Percentiles rank a stretch among this genome's conserved stretches.
phyloP scores from a whole-genome alignment of 2,113 vertebrate genomes.

The Phylloscopus whistleri region DNA sequence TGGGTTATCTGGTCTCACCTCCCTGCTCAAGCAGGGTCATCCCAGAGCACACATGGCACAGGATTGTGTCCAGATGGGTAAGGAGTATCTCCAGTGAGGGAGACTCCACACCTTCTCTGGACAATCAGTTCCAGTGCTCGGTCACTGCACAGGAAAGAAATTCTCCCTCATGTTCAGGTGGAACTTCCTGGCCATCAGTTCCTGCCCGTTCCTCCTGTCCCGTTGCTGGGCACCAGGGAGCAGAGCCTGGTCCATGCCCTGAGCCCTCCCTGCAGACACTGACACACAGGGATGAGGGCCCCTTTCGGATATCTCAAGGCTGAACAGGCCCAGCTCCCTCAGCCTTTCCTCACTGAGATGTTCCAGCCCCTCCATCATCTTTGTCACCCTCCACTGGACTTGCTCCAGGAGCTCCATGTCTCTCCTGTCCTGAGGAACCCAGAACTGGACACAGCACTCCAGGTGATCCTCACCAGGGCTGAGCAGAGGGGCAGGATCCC shows the following conservation, averaged over 20 bases:
- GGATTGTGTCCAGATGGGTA: rapidly evolving
- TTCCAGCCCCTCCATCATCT: background rate
- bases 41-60: background rate
- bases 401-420: too few relatives aligned
- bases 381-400: background rate
- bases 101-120: rapidly evolving
- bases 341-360: background rate
- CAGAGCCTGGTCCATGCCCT: background rate
- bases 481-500: background rate
- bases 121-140: rapidly evolving
- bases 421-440: too few relatives aligned
- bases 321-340: background rate
- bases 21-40: background rate
- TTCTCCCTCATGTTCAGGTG: background rate
- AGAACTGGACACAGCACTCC: too few relatives aligned
- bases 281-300: background rate
- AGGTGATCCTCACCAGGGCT: background rate
- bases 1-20: background rate
- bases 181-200: background rate
- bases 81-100: background rate
- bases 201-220: background rate
- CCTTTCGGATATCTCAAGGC: rapidly evolving
- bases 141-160: rapidly evolving
- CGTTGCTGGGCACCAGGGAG: rapidly evolving
- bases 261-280: background rate